Conservation (phyloP, 2,797 vertebrate species). For the Scyliorhinus canicula region DNA sequence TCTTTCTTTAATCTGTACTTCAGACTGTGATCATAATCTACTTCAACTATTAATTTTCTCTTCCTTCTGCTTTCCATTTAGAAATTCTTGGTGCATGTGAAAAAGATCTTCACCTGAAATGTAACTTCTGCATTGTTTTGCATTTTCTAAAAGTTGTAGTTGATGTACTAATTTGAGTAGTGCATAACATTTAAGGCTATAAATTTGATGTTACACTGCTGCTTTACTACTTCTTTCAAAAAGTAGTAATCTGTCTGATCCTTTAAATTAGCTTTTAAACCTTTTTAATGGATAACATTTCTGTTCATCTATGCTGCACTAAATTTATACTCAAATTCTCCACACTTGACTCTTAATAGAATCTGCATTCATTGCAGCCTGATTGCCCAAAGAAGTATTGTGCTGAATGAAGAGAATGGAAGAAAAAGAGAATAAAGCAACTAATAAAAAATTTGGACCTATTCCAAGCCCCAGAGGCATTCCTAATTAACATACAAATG, state of each 20-base stretch:
- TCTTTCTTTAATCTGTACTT: not conserved
- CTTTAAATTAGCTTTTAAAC: not conserved
- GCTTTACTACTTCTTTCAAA: not conserved
- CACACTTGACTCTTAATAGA: not conserved
- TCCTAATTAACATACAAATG: not conserved
- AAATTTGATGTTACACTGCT: not conserved
- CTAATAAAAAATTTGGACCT: conserved; percentile 41
- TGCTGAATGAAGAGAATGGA: not conserved
- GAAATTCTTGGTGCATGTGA: not conserved
- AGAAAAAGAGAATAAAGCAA: conserved; percentile 38
- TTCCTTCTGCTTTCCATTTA: not conserved
- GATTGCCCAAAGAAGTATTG: not conserved
- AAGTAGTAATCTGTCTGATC: not conserved
- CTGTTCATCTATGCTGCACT: not conserved
- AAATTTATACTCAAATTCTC: not conserved
- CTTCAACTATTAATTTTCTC: not conserved
- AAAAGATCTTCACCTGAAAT: not conserved
- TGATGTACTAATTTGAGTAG: not conserved
- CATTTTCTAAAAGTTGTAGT: not conserved
- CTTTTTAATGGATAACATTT: not conserved
- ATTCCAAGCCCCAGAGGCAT: conserved; percentile 38
- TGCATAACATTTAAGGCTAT: not conserved
- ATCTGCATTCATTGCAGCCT: conserved; percentile 19
- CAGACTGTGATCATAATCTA: not conserved
- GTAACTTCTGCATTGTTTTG: not conserved